Base-by-base conservation (phyloP, 2,797 vertebrate species). In the Hydrolagus colliei region DNA sequence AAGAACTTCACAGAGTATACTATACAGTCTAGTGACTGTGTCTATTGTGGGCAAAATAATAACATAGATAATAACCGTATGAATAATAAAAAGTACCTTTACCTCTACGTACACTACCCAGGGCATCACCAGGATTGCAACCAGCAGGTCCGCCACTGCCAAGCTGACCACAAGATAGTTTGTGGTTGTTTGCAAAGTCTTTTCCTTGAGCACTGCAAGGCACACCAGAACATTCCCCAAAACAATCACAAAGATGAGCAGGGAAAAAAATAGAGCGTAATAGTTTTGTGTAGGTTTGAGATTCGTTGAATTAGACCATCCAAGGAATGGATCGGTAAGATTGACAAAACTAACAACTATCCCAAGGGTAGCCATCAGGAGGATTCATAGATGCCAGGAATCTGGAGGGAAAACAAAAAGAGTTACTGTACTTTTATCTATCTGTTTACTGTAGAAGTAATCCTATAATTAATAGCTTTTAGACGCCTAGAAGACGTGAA, bases 101-200 rank as follows among this genome's bases (percentile, higher is more conserved):
- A 97, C 97, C 96, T 98, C 97, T 88, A 98, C 91, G 89, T 98
- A 98, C 22, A 98, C 96, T 16, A 94, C 95, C 96, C 97, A 98
- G 1, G 97, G 97, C 97, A 98, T 98, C 90, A 98, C 97, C 91
- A 97, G 86, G 3, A 93, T 97, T 86, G 97, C 97, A 91, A 98
- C 95, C 86, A 98, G 92, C 90, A 98, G 89, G 91, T 98, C 97
- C 0, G 97, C 95, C 87, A 97, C 95, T 0, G 97, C 97, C 92
- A 98, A 91, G 91, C 96, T 98, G 87, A 98, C 96, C 90, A 98
- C 96, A 73, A 98, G 94, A 90, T 98, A 98, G 94, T 98, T 98
- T 87, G 96, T 98, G 71, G 96, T 97, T 16, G 97, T 98, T 91
- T 97, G 96, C 76, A 98, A 92, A 20, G 94, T 89, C 1, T 95